phyloP scores from a whole-genome alignment of 2,113 vertebrate genomes.

The Cygnus atratus region DNA sequence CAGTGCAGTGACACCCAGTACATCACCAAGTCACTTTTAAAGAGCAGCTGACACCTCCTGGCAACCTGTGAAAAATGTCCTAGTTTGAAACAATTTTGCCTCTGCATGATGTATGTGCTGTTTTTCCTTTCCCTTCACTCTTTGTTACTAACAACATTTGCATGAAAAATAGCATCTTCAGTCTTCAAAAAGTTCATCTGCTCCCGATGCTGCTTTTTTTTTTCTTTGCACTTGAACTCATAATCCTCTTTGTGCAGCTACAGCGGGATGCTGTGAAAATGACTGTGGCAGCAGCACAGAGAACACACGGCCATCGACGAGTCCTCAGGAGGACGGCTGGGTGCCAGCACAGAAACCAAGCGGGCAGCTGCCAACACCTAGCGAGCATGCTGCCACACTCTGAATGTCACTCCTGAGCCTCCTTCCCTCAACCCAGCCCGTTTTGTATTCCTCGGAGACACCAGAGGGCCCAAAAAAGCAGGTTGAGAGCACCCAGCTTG shows the following conservation, averaged over 20 bases:
- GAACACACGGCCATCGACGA: neutral
- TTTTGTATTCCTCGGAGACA: neutral
- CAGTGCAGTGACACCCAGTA: neutral
- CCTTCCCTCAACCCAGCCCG: rapidly evolving
- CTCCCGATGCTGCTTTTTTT: slow-evolving; percentile 24
- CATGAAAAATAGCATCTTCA: slow-evolving; percentile 55
- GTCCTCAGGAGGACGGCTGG: neutral
- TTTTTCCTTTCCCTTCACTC: slow-evolving; percentile 30
- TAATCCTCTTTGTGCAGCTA: slow-evolving; percentile 8
- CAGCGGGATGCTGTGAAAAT: slow-evolving; percentile 14
- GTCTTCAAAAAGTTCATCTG: slow-evolving; percentile 36
- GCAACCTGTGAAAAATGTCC: slow-evolving; percentile 35
- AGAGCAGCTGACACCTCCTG: neutral
- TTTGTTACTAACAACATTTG: slow-evolving; percentile 59
- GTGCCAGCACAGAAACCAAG: neutral
- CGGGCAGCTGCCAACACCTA: neutral
- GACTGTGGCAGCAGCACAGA: neutral
- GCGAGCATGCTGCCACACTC: neutral
- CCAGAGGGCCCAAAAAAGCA: neutral
- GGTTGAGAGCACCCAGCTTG: neutral
- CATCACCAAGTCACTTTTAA: neutral
- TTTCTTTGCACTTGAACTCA: slow-evolving; percentile 8
- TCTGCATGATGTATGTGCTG: slow-evolving; percentile 31
- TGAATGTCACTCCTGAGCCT: neutral
- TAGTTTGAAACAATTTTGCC: slow-evolving; percentile 49